These are phyloP conservation scores for Sycobia sp. DNA, from an alignment of 1,140 invertebrate genomes.

Conservation along the genomic window DNA sequence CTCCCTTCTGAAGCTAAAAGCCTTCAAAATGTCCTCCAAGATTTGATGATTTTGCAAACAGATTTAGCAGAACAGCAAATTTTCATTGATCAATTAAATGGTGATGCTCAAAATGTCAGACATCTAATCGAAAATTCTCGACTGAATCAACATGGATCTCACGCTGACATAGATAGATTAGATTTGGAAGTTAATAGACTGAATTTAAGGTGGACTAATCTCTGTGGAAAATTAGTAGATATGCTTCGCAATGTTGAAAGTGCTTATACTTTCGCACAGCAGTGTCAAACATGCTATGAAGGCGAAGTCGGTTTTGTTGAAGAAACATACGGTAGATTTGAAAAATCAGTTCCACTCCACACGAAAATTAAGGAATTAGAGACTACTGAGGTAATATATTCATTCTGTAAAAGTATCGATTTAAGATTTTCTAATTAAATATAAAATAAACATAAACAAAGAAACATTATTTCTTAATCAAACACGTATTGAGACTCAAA, in stretches of 20 bases:
- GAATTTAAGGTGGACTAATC: constrained; percentile 87
- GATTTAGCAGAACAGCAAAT: constrained; percentile 83
- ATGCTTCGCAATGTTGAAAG: constrained; percentile 85
- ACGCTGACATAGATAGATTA: constrained; percentile 87
- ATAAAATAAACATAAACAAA: too few species aligned
- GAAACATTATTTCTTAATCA: too few species aligned
- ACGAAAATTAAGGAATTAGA: constrained; percentile 76
- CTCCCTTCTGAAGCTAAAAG: constrained; percentile 81
- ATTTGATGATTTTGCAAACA: constrained; percentile 79
- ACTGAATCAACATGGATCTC: constrained; percentile 69
- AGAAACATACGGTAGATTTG: constrained; percentile 76
- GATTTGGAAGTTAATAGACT: constrained; percentile 91
- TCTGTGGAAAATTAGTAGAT: constrained; percentile 89
- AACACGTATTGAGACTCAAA: too few species aligned
- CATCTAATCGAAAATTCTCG: constrained; percentile 85
- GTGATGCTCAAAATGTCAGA: constrained; percentile 85
- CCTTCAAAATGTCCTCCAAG: constrained; percentile 74
- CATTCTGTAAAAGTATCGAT: too few species aligned
- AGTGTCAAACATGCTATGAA: constrained; percentile 84
- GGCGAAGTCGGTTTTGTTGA: constrained; percentile 88
- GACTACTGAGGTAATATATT: constrained; percentile 81
- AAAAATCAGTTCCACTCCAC: constrained; percentile 72
- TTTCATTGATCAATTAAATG: constrained; percentile 86
- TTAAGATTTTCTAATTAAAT: not conserved
- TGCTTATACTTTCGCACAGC: constrained; percentile 82